Evolutionary conservation across 2,113 vertebrate genomes (phyloP), one percentile per base, ranked within the genome.

Genomic region (Lichenostomus cassidix): DNA sequence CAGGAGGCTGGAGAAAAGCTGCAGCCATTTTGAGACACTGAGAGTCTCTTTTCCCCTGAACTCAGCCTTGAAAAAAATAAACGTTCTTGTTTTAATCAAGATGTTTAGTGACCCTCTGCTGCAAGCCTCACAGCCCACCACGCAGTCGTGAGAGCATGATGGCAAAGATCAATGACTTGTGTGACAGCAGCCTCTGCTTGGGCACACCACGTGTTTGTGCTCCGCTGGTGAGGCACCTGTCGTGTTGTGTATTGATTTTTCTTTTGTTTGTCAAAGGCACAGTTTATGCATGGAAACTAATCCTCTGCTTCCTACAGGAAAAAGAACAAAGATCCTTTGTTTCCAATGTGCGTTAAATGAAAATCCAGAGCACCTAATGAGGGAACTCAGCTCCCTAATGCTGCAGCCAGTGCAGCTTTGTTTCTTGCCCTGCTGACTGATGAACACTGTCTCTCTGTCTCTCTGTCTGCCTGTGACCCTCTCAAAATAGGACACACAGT

Each of bases 241-340:
- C 41, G 6, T 46, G 56, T 5, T 15, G 3, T 4, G 21, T 53
- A 94, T 94, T 56, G 90, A 89, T 93, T 92, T 80, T 90, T 28
- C 62, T 81, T 88, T 68, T 90, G n/a, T 90, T 94, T 96, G 56
- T 92, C 80, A 87, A 81, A 92, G 86, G 49, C 76, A 64, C 29
- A 50, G 77, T 65, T 87, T 79, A 62, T 49, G 58, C 76, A 76
- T 84, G 74, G 62, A 69, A 78, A 69, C 65, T 62, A 95, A 76
- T 88, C 39, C 58, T 73, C 59, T 82, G 77, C 79, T 93, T 77
- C 62, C 86, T 93, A n/a, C 50, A 79, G 95, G 83, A 87, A 73
- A 84, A 93, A 82, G 44, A 94, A 42, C 83, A 89, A 90, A 92
- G 83, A 69, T 91, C 9, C 20, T 84, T 93, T 89, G 44, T 89